Evolutionary conservation across 2,797 vertebrate genomes (phyloP).

Genomic region (Antennarius maculatus): DNA sequence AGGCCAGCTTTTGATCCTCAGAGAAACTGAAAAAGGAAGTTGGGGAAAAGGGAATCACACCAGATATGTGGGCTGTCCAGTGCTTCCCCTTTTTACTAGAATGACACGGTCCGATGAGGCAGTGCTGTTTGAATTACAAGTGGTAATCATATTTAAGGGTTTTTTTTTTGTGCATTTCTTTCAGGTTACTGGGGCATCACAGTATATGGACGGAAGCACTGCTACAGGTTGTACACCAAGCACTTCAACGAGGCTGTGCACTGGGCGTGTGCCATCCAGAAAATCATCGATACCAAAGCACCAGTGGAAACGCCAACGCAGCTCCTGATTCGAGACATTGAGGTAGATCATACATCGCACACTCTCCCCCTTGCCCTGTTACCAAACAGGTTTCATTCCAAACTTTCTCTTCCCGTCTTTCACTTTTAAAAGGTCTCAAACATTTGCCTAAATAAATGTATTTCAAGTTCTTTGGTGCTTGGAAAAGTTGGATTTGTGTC

Average conservation of each 20-base stretch:
- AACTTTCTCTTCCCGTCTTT: constrained; percentile 31
- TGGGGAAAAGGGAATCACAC: constrained; percentile 21
- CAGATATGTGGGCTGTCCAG: constrained; percentile 20
- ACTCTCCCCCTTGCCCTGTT: background rate
- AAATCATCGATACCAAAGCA: constrained; percentile 92
- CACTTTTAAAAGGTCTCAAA: constrained; percentile 54
- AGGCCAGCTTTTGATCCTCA: constrained; percentile 51
- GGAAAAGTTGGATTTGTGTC: background rate
- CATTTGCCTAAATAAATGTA: constrained; percentile 6
- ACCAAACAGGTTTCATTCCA: background rate
- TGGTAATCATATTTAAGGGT: background rate
- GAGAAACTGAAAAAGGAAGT: constrained; percentile 59
- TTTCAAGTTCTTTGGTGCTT: constrained; percentile 15
- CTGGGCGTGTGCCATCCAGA: constrained; percentile 93
- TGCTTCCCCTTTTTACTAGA: constrained; percentile 25
- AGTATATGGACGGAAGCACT: constrained; percentile 93
- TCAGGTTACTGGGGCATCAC: constrained; percentile 94
- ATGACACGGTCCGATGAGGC: background rate
- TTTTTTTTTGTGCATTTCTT: constrained; percentile 12
- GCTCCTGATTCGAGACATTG: constrained; percentile 92
- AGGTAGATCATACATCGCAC: constrained; percentile 78
- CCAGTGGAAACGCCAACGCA: constrained; percentile 94
- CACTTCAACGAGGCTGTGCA: constrained; percentile 92
- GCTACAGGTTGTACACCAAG: constrained; percentile 90
- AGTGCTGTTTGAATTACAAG: constrained; percentile 1